Evolutionary conservation across 2,888 invertebrate species (phyloP).

Genomic region (Coleophora flavipennella): DNA sequence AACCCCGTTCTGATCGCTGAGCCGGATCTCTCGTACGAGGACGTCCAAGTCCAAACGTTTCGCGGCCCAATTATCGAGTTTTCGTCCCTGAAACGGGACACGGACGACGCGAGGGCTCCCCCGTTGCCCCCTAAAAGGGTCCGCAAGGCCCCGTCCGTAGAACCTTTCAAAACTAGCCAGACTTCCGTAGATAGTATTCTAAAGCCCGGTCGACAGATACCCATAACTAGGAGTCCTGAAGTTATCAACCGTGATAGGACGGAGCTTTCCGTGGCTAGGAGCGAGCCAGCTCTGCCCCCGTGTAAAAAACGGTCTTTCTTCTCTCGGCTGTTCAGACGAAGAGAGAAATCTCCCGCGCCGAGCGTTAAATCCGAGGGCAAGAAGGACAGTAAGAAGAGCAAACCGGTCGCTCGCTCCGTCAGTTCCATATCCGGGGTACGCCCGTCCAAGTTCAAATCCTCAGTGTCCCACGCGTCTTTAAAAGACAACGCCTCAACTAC

Average conservation of each 20-base stretch:
- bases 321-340: constrained; percentile 57
- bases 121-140: constrained; percentile 87
- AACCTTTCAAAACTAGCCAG: constrained; percentile 53
- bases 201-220: constrained; percentile 47
- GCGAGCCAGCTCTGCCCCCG: constrained; percentile 59
- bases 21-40: constrained; percentile 69
- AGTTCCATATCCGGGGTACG: constrained; percentile 75
- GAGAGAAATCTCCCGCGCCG: constrained; percentile 59
- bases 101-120: constrained; percentile 77
- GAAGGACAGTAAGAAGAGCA: constrained; percentile 34
- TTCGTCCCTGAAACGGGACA: constrained; percentile 66
- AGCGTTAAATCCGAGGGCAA: constrained; percentile 51
- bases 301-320: constrained; percentile 63
- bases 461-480: constrained; percentile 53
- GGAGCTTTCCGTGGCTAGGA: constrained; percentile 39
- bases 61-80: constrained; percentile 70
- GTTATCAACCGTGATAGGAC: constrained; percentile 21
- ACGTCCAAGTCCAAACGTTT: constrained; percentile 63
- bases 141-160: constrained; percentile 63
- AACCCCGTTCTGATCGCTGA: constrained; percentile 79
- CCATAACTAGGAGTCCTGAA: constrained; percentile 37
- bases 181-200: constrained; percentile 55
- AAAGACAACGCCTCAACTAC: constrained; percentile 53
- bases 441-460: constrained; percentile 59
- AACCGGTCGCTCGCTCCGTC: constrained; percentile 72